phyloP scores from a whole-genome alignment of 2,113 vertebrate genomes.

The Pitta sordida region DNA sequence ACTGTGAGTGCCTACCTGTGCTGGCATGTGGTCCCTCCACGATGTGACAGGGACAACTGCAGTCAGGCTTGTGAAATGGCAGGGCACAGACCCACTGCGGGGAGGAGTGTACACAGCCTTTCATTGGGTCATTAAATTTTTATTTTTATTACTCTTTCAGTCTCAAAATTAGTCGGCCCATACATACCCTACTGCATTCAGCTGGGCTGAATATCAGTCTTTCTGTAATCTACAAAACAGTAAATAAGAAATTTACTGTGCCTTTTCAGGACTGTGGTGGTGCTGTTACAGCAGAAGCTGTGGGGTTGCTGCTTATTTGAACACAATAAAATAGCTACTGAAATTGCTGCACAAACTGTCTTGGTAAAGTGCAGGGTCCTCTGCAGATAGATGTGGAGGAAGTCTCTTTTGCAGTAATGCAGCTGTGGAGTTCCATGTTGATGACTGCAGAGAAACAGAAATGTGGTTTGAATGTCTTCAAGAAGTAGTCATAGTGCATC shows the following conservation, averaged over 20 bases:
- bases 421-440: not conserved
- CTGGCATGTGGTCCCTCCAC: not conserved
- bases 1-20: not conserved
- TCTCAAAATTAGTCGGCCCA: accelerated
- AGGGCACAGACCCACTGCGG: not conserved
- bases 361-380: not conserved
- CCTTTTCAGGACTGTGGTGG: not conserved
- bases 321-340: not conserved
- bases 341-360: not conserved
- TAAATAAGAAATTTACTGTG: not conserved
- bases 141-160: not conserved
- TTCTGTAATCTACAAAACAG: not conserved
- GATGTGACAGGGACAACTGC: not conserved
- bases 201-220: not conserved
- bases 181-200: not conserved
- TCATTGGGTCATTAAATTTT: not conserved
- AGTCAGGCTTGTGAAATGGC: not conserved
- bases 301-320: not conserved
- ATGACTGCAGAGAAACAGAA: constrained; percentile 12
- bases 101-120: not conserved
- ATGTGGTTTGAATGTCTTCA: not conserved
- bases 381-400: not conserved
- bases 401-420: not conserved
- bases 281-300: not conserved
- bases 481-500: not conserved